These are phyloP conservation scores for Penaeus monodon DNA, from an alignment of 2,888 invertebrate genomes.

Conservation along the genomic window DNA sequence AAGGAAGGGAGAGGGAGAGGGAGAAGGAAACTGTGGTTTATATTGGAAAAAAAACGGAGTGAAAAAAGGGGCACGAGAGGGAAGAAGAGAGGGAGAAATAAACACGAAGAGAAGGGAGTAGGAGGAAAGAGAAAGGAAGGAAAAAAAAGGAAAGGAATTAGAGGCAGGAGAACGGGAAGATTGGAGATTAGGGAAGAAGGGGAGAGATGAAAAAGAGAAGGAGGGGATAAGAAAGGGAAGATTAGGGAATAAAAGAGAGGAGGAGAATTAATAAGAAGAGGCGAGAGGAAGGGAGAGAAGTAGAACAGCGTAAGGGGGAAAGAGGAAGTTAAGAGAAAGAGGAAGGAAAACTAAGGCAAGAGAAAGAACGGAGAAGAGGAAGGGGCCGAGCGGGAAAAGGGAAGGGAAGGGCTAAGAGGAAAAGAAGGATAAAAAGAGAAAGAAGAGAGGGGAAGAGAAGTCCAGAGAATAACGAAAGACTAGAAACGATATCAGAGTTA, in stretches of 20 bases:
- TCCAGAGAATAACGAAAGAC: no score
- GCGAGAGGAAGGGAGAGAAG: not conserved
- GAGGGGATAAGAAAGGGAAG: not conserved
- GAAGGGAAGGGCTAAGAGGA: no score
- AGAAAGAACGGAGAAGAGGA: not conserved
- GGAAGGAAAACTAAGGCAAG: not conserved
- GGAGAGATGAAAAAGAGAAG: not conserved
- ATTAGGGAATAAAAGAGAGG: not conserved
- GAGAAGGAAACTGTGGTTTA: not conserved
- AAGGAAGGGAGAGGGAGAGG: not conserved
- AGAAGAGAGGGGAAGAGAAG: no score
- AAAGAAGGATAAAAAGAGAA: no score
- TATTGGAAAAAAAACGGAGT: not conserved
- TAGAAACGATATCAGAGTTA: no score
- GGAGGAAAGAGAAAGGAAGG: not conserved
- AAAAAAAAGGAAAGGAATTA: slow-evolving; percentile 10
- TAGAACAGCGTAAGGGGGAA: not conserved
- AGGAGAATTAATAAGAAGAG: not conserved
- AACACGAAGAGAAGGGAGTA: not conserved
- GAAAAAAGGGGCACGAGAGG: no score
- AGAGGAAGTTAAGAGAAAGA: slow-evolving; percentile 2
- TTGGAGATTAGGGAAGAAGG: no score
- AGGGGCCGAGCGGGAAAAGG: no score
- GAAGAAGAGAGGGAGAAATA: no score
- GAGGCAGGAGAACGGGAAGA: no score